Base-by-base conservation (phyloP, 2,888 invertebrate species). In the Caenorhabditis sulstoni region DNA sequence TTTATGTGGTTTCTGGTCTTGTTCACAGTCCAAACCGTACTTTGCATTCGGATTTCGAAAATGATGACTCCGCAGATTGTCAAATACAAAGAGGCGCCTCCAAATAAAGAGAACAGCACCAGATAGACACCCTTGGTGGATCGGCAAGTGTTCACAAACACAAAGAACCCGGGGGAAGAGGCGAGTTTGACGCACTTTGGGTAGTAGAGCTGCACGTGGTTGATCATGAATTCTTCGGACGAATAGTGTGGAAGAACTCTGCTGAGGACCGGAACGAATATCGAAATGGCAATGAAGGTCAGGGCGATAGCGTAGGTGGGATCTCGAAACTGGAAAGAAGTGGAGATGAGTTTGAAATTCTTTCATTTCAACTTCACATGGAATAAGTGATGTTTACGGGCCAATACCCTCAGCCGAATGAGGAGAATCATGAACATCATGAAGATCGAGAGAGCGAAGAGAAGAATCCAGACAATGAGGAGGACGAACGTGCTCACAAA, bases 391-490 rank as follows among this genome's bases (percentile, higher is more conserved):
- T 35, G 20, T n/a, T 35, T 23, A 11, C 68, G 9, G 2, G 68
- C 68, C 14, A 68, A n/a, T 9, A 59, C 59, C n/a, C 68, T 23
- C 44, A 68, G 20, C n/a, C 68, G 50, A 8, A 68, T 68, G 20
- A 68, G 18, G 50, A 68, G 35, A 4, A 68, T 68, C 52, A 68
- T 50, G 16, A 52, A 68, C 68, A 68, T 68, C 68, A 68, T 68
- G 20, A 68, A 20, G 41, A 68, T 68, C 0, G 68, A 68, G 0
- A 68, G 44, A 12, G 68, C 50, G 22, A 68, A 68, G 5, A 68
- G 44, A 5, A 68, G 52, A 3, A 68, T 59, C 68, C 68, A 68
- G 52, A 16, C 20, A 22, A 68, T 29, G 1, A 68, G 37, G 0
- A 68, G 20, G 44, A 59, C 23, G 29, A 68, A 68, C 5, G 68